Base-by-base conservation (phyloP, 2,888 invertebrate species). In the Biston betularia region DNA sequence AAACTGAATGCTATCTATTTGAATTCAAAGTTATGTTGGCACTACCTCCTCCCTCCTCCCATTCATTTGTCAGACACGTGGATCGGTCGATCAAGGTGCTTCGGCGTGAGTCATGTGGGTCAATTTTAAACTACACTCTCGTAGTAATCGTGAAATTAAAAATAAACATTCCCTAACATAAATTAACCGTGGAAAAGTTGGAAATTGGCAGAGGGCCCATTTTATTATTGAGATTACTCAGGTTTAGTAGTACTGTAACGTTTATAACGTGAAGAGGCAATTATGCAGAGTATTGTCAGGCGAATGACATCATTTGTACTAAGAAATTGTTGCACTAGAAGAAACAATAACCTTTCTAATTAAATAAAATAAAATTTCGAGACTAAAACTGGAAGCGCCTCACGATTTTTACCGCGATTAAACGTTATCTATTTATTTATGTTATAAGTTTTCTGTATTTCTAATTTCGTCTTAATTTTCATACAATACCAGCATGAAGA, bases 111-210 rank as follows among this genome's bases (percentile, higher is more conserved):
- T 62, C 57, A 57, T 33, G 57, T 48, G 46, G n/a, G 42, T n/a
- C 53, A 48, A 44, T 50, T 65, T 50, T 50, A 58, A 48, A 57
- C 44, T 15, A 40, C 2, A 15, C 3, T 24, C 35, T 46, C 45
- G 50, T 62, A 57, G 61, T 57, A 65, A 65, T 61, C 66, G 34
- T 58, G 49, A 66, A 62, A 54, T 62, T 66, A 15, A 62, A 66
- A 66, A 66, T 66, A 66, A 57, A 62, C 62, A 57, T 61, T 53
- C 53, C 56, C 48, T 54, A 72, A 42, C 55, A 55, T 61, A 61
- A 64, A 65, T 57, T 50, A 33, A 50, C 48, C 7, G 42, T 44
- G 42, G 24, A 54, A 46, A 35, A 12, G 48, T 50, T 45, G 8
- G 24, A 54, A 53, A 49, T 62, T 61, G 56, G 54, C 65, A 66